Base-by-base conservation (phyloP, 1,140 invertebrate genomes). In the Nixonia krombeini region DNA sequence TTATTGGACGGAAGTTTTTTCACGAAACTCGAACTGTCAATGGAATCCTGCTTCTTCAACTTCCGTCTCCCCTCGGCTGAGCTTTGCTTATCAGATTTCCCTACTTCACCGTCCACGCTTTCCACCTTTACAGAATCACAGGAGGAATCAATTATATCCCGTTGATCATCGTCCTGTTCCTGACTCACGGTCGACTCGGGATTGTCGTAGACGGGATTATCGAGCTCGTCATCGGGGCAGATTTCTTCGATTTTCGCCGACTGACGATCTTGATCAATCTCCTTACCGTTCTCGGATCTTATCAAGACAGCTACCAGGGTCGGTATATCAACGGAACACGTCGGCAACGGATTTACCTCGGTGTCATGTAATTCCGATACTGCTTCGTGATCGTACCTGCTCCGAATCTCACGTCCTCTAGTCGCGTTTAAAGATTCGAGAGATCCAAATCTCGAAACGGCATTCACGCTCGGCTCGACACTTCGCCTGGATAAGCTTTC, bases 231-330 rank as follows among this genome's bases (percentile, higher is more conserved):
- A 25, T 80, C 73, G 8, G 59, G 73, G 2, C 52, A 74, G 6
- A 81, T 77, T 33, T 80, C 79, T 38, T 81, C 79, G 41, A 81
- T 80, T 45, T 73, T 76, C 12, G 61, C 25, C 0, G 66, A 49
- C 1, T 41, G 47, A 15, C 70, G 53, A 6, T 58, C 37, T 29
- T 16, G 69, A 10, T 40, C 9, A 3, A 4, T 21, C 9, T 35
- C 33, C n/a, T 35, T 35, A 13, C 10, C 12, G 12, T 79, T 40
- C 16, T 80, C 77, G 0, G 79, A 76, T 15, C 79, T 80, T 46
- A 81, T 81, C 23, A 81, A 38, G 7, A 81, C 79, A 0, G 77
- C 77, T 3, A 81, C 79, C 10, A 81, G 25, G 0, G 79, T 80
- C 4, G 77, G 76, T 35, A 79, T 78, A 50, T 81, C 77, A 16